A percentile compares a stretch with the other conserved stretches of the same genome.
Conservation (phyloP, 2,113 vertebrate species). For the Vanacampus margaritifer region DNA sequence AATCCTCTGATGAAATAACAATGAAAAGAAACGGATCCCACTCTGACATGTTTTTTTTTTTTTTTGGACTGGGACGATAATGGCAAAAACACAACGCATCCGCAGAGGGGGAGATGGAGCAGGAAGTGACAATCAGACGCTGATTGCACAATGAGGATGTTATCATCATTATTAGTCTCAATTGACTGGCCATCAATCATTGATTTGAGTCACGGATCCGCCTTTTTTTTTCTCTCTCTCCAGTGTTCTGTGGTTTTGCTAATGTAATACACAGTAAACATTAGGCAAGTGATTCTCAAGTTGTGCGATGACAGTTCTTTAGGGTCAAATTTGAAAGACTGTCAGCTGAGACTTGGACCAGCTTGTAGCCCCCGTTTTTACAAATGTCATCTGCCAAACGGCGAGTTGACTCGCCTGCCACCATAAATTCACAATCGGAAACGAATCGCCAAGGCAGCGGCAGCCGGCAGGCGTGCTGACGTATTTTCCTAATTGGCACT, state of each 20-base stretch:
- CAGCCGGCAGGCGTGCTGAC: too few species aligned
- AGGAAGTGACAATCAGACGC: conserved; percentile 4
- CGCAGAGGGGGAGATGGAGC: not conserved
- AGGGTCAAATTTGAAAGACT: too few species aligned
- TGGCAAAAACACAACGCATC: conserved; percentile 3
- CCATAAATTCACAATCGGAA: too few species aligned
- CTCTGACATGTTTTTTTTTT: not conserved
- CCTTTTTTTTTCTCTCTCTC: not conserved
- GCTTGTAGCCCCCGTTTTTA: too few species aligned
- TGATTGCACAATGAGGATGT: conserved; percentile 11
- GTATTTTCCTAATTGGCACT: too few species aligned
- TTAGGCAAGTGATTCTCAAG: not conserved
- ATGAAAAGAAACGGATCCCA: not conserved
- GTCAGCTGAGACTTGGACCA: too few species aligned
- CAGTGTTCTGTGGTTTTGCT: not conserved
- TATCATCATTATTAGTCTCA: not conserved
- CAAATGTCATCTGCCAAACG: too few species aligned
- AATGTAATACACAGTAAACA: not conserved
- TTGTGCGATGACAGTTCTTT: too few species aligned
- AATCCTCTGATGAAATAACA: not conserved
- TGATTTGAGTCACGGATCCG: not conserved
- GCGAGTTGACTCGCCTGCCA: too few species aligned
- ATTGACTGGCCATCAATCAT: not conserved
- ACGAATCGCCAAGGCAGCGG: too few species aligned
- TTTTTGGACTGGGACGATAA: not conserved